A percentile compares a stretch with the other conserved stretches of the same genome.
These are phyloP conservation scores for Myathropa florea DNA, from an alignment of 2,888 invertebrate genomes.

Conservation along the genomic window DNA sequence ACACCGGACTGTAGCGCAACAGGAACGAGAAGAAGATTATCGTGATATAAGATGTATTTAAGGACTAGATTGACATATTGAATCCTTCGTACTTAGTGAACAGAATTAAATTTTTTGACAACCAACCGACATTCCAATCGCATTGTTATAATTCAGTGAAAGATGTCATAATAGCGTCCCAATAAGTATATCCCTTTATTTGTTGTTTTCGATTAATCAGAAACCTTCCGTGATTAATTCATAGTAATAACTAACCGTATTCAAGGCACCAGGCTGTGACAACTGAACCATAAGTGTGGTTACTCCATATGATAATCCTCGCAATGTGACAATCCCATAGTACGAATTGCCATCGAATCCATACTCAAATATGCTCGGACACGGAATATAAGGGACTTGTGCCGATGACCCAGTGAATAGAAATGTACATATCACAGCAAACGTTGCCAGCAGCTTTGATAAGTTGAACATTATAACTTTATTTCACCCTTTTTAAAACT, in stretches of 20 bases:
- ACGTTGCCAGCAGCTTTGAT: not conserved
- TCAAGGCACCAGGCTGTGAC: slow-evolving; percentile 26
- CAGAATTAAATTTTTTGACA: no score
- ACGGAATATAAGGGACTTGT: slow-evolving; percentile 36
- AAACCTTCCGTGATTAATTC: no score
- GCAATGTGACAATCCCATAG: slow-evolving; percentile 36
- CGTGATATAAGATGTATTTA: no score
- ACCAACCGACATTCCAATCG: no score
- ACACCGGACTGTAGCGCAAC: no score
- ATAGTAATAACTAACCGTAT: slow-evolving; percentile 27
- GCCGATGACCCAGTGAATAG: not conserved
- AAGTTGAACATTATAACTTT: slow-evolving; percentile 12
- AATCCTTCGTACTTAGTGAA: no score
- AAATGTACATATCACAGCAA: slow-evolving; percentile 8
- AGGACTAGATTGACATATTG: no score
- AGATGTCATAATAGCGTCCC: no score
- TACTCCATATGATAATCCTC: slow-evolving; percentile 23
- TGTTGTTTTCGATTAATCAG: no score
- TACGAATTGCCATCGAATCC: not conserved
- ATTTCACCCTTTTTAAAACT: not conserved
- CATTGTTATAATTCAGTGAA: no score
- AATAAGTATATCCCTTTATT: no score
- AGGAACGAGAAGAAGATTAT: no score
- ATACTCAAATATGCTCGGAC: slow-evolving; percentile 46
- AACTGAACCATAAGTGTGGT: slow-evolving; percentile 34